These are phyloP conservation scores for Zaprionus obscuricornis DNA, from an alignment of 2,888 invertebrate species.

Conservation along the genomic window DNA sequence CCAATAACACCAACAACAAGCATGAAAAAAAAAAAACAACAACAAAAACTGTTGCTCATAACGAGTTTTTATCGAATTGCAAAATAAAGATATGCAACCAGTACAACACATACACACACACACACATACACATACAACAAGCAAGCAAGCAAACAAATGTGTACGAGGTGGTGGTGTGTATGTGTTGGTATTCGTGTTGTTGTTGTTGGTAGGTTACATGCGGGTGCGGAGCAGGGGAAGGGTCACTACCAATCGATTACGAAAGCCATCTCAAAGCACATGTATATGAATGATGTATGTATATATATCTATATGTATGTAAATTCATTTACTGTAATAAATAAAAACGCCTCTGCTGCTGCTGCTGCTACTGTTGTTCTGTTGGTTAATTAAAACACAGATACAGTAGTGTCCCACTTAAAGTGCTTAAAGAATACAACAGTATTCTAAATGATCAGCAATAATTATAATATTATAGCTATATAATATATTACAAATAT, in stretches of 20 bases:
- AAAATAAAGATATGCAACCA: conserved; percentile 73
- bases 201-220: conserved; percentile 29
- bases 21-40: conserved; percentile 20
- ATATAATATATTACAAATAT: too few relatives aligned
- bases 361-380: too few relatives aligned
- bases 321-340: conserved; percentile 2
- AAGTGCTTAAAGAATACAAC: too few relatives aligned
- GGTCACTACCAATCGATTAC: conserved; percentile 56
- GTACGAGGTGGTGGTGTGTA: conserved; percentile 31
- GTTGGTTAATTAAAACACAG: too few relatives aligned
- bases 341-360: too few relatives aligned
- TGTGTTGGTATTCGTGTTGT: conserved; percentile 13
- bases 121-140: too few relatives aligned
- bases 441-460: too few relatives aligned
- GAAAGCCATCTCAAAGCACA: conserved; percentile 39
- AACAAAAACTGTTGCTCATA: conserved; percentile 64
- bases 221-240: conserved; percentile 42
- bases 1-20: conserved; percentile 60
- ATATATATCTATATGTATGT: background rate
- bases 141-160: conserved; percentile 48
- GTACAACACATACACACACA: too few relatives aligned
- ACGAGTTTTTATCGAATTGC: conserved; percentile 74
- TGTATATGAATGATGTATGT: too few relatives aligned
- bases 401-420: too few relatives aligned
- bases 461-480: too few relatives aligned